phyloP scores from a whole-genome alignment of 1,140 invertebrate genomes.

The Drosophila orosa region DNA sequence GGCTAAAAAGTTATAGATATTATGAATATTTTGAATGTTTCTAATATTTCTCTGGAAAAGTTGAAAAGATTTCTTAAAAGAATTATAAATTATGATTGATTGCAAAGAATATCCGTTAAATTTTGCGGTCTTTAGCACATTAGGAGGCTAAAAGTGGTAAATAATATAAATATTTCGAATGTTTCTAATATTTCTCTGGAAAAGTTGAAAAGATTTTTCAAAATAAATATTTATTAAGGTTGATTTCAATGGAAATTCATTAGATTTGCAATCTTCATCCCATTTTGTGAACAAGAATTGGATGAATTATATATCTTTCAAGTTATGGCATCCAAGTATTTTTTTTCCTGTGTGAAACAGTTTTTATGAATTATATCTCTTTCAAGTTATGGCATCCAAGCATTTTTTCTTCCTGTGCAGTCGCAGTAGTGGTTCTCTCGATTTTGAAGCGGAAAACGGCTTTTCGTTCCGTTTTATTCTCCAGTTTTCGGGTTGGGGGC shows the following conservation, averaged over 20 bases:
- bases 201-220: not conserved
- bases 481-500: slow-evolving; percentile 8
- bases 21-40: too few species aligned
- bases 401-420: not conserved
- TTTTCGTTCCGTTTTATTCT: slow-evolving; percentile 43
- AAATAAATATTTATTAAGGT: not conserved
- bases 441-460: slow-evolving; percentile 44
- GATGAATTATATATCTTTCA: too few species aligned
- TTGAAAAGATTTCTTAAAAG: not conserved
- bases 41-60: not conserved
- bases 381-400: not conserved
- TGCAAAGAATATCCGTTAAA: too few species aligned
- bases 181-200: not conserved
- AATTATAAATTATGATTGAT: not conserved
- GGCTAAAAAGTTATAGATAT: not conserved
- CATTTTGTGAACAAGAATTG: too few species aligned
- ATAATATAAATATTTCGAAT: too few species aligned
- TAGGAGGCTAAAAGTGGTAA: too few species aligned
- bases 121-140: too few species aligned
- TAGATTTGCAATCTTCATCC: too few species aligned
- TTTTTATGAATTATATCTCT: too few species aligned
- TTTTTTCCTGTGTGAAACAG: slow-evolving; percentile 1
- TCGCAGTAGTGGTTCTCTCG: not conserved
- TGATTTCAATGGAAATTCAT: not conserved
- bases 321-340: not conserved